A percentile compares a stretch with the other conserved stretches of the same genome.
phyloP scores from a whole-genome alignment of 2,113 vertebrate genomes.

The Megalops atlanticus region DNA sequence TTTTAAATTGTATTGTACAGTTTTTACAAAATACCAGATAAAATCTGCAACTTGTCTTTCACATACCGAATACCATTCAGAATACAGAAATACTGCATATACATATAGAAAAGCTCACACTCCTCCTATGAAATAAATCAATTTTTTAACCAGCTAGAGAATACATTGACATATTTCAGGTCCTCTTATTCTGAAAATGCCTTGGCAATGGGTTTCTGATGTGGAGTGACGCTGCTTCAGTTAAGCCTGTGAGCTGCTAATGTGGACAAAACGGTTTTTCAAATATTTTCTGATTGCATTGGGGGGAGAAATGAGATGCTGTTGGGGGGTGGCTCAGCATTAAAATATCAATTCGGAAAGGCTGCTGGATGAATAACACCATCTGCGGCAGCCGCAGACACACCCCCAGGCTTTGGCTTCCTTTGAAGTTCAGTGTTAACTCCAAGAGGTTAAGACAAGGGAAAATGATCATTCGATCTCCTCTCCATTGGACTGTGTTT shows the following conservation, averaged over 20 bases:
- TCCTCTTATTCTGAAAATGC: background rate
- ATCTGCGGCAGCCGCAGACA: background rate
- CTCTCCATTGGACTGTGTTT: background rate
- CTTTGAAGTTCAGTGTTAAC: background rate
- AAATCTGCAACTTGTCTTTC: background rate
- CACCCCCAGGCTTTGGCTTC: background rate
- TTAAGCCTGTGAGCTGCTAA: background rate
- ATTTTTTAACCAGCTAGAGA: background rate
- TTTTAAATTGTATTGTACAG: background rate
- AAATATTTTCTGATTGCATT: background rate
- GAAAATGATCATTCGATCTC: no score
- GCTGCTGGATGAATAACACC: slow-evolving; percentile 9
- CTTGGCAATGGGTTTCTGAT: background rate
- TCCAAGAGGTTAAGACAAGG: slow-evolving; percentile 5
- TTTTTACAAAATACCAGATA: background rate
- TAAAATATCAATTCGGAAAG: slow-evolving; percentile 10
- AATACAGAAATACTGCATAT: no score
- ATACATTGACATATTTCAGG: background rate
- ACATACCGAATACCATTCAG: background rate
- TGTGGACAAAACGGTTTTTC: background rate
- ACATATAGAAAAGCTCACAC: background rate
- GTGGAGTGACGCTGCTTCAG: background rate
- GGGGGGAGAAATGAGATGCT: background rate
- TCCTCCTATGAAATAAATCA: background rate
- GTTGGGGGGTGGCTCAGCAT: background rate